Evolutionary conservation across 2,888 invertebrate species (phyloP).

Genomic region (Apodemia zela): DNA sequence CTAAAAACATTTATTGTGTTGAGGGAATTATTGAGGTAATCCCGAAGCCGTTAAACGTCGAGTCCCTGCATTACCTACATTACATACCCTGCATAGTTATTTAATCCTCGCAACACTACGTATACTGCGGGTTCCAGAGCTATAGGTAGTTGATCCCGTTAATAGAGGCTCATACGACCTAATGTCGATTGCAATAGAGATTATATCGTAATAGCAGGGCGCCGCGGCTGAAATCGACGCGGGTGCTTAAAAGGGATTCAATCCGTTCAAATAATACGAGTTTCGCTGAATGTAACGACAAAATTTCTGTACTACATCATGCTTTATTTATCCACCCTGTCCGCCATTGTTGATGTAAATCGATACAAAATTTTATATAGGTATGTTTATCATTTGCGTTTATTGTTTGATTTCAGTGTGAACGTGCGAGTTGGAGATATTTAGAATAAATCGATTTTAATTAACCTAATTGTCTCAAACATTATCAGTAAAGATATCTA

Average conservation of each 20-base stretch:
- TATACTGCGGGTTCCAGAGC: slow-evolving; percentile 43
- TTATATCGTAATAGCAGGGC: slow-evolving; percentile 48
- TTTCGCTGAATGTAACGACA: slow-evolving; percentile 52
- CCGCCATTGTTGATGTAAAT: slow-evolving; percentile 37
- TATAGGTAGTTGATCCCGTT: slow-evolving; percentile 34
- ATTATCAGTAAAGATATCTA: no score
- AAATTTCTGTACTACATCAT: slow-evolving; percentile 49
- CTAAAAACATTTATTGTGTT: slow-evolving; percentile 75
- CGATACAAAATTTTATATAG: slow-evolving; percentile 15
- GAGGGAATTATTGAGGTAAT: slow-evolving; percentile 73
- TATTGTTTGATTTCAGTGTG: background rate
- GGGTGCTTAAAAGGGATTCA: slow-evolving; percentile 63
- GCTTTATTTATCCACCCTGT: slow-evolving; percentile 41
- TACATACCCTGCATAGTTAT: slow-evolving; percentile 70
- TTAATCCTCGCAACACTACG: slow-evolving; percentile 67
- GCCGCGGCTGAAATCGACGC: slow-evolving; percentile 49
- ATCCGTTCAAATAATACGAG: slow-evolving; percentile 57
- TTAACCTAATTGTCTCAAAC: no score
- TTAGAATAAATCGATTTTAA: no score
- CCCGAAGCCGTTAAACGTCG: slow-evolving; percentile 76
- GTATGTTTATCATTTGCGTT: slow-evolving; percentile 16
- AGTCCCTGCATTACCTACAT: slow-evolving; percentile 75
- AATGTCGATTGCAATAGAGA: slow-evolving; percentile 55
- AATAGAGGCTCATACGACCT: slow-evolving; percentile 45
- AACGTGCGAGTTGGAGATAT: slow-evolving; percentile 3